A percentile compares a stretch with the other conserved stretches of the same genome.
Conservation (phyloP, 2,888 invertebrate species). For the Drosophila formosana region DNA sequence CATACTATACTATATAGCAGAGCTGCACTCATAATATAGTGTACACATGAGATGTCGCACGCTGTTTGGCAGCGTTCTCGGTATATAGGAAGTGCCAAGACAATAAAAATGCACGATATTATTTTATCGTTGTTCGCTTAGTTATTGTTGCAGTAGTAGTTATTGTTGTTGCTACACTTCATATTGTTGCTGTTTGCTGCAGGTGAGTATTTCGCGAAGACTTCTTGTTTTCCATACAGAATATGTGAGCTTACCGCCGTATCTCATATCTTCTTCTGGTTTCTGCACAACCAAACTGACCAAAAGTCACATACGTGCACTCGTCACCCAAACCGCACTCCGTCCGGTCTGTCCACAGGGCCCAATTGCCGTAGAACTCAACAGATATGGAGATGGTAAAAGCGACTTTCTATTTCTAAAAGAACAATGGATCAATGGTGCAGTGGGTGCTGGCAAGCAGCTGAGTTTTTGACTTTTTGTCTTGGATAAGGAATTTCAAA, state of each 20-base stretch:
- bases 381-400: conserved; percentile 7
- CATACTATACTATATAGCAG: neutral
- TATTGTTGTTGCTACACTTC: conserved; percentile 29
- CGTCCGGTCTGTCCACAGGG: conserved; percentile 46
- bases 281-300: conserved; percentile 58
- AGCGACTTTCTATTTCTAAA: neutral
- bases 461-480: neutral
- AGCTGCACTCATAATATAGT: neutral
- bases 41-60: conserved; percentile 52
- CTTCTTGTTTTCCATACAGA: conserved; percentile 65
- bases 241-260: conserved; percentile 68
- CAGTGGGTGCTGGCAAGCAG: neutral
- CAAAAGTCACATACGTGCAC: conserved; percentile 80
- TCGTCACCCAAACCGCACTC: conserved; percentile 37
- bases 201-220: conserved; percentile 71
- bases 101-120: conserved; percentile 78
- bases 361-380: neutral
- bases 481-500: neutral
- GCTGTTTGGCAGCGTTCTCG: conserved; percentile 50
- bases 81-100: conserved; percentile 71
- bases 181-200: conserved; percentile 63
- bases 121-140: conserved; percentile 57
- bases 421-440: neutral
- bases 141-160: conserved; percentile 25
- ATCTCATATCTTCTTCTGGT: conserved; percentile 78